Conservation (phyloP, 2,113 vertebrate species). For the Strix uralensis region DNA sequence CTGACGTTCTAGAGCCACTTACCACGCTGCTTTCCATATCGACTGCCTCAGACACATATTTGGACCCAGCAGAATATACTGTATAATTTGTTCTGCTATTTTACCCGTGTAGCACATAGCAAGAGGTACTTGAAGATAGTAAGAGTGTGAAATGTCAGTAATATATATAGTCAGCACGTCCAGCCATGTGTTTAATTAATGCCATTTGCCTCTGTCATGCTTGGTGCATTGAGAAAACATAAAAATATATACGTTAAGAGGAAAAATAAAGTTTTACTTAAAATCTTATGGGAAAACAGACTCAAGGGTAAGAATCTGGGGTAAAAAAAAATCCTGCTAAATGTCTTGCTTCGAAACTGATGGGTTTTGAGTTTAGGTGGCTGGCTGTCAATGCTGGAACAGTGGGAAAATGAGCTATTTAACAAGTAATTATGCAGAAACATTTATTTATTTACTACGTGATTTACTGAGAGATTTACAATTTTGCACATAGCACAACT, state of each 20-base stretch:
- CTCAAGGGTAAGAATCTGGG: neutral
- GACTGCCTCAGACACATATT: rapidly evolving
- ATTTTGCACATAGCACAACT: neutral
- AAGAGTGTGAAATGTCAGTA: neutral
- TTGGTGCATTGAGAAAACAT: neutral
- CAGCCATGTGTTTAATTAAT: neutral
- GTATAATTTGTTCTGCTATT: neutral
- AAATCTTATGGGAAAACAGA: neutral
- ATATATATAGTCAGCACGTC: neutral
- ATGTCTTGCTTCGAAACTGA: neutral
- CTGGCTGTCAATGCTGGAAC: neutral
- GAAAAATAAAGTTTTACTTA: neutral
- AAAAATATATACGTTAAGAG: neutral
- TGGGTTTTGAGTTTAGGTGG: neutral
- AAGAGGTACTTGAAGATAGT: neutral
- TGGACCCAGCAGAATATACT: neutral
- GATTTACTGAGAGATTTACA: neutral
- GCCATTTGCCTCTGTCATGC: neutral
- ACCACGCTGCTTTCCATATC: rapidly evolving
- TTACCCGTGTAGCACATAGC: neutral
- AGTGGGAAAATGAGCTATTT: neutral
- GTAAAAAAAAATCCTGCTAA: neutral
- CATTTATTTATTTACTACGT: neutral
- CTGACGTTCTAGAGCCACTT: neutral
- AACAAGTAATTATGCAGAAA: neutral